These are phyloP conservation scores for Salminus brasiliensis DNA, from an alignment of 2,113 vertebrate species.

Conservation along the genomic window DNA sequence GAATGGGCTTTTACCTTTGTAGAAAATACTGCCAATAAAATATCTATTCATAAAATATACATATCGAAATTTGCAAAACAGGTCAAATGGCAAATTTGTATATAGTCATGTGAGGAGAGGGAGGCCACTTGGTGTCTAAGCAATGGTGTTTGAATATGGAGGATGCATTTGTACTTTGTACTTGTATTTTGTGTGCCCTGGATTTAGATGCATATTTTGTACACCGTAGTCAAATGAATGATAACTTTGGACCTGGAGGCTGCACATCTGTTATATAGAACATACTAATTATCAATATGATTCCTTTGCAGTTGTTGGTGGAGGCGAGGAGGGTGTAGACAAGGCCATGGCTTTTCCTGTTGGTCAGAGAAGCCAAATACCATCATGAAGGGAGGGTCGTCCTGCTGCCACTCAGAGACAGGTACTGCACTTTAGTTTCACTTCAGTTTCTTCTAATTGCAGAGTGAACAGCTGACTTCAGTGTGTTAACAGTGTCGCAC, in stretches of 20 bases:
- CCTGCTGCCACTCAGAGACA: constrained; percentile 83
- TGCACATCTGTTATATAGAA: background rate
- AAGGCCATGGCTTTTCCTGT: constrained; percentile 73
- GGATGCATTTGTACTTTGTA: background rate
- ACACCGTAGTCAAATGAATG: background rate
- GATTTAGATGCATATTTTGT: background rate
- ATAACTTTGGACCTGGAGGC: background rate
- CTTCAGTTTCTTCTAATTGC: background rate
- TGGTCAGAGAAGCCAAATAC: constrained; percentile 77
- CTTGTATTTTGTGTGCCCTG: background rate
- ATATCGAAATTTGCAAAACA: too few species aligned
- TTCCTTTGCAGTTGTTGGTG: constrained; percentile 82
- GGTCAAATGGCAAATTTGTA: too few species aligned
- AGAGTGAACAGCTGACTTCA: background rate
- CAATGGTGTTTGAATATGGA: too few species aligned
- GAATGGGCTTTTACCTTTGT: too few species aligned
- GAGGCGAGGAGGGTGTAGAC: constrained; percentile 78
- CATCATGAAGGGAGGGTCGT: constrained; percentile 74
- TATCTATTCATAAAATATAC: too few species aligned
- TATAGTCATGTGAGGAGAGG: too few species aligned
- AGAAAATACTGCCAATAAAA: too few species aligned
- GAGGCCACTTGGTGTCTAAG: too few species aligned
- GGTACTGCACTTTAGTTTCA: constrained; percentile 67
- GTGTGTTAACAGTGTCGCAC: constrained; percentile 16
- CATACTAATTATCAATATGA: constrained; percentile 10